Evolutionary conservation across 1,140 invertebrate genomes (phyloP).

Genomic region (Bombus soroeensis): DNA sequence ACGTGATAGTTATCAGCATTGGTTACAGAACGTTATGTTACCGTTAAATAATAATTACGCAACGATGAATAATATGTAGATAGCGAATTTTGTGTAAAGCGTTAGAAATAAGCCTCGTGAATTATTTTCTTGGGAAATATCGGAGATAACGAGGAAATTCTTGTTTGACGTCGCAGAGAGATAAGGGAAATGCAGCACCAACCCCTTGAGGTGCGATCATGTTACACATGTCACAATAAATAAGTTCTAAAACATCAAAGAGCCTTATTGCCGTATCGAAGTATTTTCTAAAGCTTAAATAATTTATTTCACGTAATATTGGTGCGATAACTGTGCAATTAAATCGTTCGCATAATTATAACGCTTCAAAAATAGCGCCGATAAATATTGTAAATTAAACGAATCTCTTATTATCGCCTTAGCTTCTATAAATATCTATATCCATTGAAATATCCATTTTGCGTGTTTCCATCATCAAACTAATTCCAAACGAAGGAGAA

Average conservation of each 20-base stretch:
- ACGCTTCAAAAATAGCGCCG: neutral
- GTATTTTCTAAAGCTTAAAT: neutral
- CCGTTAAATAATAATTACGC: neutral
- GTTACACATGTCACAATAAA: neutral
- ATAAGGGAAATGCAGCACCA: neutral
- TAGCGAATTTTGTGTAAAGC: neutral
- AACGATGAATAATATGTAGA: neutral
- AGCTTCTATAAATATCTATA: no score
- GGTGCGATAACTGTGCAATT: no score
- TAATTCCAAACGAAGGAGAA: neutral
- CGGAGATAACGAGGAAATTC: slow-evolving; percentile 5
- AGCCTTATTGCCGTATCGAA: neutral
- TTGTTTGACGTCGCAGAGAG: slow-evolving; percentile 9
- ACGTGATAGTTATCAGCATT: neutral
- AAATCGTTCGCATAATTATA: no score
- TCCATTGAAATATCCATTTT: no score
- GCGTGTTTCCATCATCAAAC: neutral
- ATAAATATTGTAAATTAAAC: neutral
- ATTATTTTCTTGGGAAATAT: neutral
- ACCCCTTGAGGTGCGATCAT: neutral
- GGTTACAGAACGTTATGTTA: neutral
- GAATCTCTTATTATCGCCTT: no score
- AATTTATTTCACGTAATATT: neutral
- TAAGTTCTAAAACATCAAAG: neutral
- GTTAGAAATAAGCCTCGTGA: neutral